Evolutionary conservation across 1,140 invertebrate species (phyloP).

Genomic region (Drosophila repletoides): DNA sequence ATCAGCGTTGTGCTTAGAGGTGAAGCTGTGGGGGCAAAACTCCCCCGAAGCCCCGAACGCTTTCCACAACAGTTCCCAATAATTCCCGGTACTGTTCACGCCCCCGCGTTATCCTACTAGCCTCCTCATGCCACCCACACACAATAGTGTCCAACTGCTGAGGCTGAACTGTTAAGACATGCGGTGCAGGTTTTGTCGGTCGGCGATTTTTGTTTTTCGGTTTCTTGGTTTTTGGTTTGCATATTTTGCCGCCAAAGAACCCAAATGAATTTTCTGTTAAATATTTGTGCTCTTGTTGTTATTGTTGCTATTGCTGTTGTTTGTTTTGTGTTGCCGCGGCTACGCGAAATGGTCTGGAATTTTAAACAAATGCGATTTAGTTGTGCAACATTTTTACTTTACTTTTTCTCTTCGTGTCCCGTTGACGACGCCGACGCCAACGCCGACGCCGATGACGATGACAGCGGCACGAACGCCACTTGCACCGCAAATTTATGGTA

Average conservation of each 20-base stretch:
- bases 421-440: neutral
- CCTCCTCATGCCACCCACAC: neutral
- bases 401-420: conserved; percentile 35
- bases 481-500: conserved; percentile 59
- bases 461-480: conserved; percentile 19
- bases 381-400: conserved; percentile 66
- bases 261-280: conserved; percentile 54
- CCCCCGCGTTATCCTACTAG: neutral
- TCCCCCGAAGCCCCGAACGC: neutral
- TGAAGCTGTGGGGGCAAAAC: conserved; percentile 40
- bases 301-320: conserved; percentile 21
- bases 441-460: neutral
- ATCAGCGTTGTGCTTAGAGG: conserved; percentile 22
- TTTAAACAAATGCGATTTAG: conserved; percentile 76
- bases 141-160: conserved; percentile 15
- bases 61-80: neutral
- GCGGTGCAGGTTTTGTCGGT: conserved; percentile 35
- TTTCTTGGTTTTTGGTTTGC: conserved; percentile 3
- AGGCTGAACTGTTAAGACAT: conserved; percentile 39
- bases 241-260: conserved; percentile 56
- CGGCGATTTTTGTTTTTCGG: neutral
- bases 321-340: conserved; percentile 18
- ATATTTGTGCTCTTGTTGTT: conserved; percentile 47
- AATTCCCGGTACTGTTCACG: neutral
- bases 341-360: conserved; percentile 68